Conservation (phyloP, 2,888 invertebrate genomes). For the Lamellibrachia satsuma region DNA sequence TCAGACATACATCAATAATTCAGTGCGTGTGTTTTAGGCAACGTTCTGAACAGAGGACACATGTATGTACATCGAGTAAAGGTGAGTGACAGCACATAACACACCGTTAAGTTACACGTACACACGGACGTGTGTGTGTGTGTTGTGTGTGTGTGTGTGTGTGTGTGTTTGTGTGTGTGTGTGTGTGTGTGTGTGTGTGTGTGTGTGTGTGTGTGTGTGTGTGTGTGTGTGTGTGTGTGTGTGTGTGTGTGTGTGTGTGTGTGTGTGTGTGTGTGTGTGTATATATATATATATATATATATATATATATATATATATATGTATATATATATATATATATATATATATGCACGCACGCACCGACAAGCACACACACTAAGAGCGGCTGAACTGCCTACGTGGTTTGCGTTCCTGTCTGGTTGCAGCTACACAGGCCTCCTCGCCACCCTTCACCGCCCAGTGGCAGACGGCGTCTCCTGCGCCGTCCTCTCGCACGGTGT, state of each 20-base stretch:
- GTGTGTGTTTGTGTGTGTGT: no score
- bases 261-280: no score
- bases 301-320: background rate
- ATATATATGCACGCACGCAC: background rate
- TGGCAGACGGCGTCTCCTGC: background rate
- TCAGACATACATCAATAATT: no score
- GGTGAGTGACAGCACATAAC: background rate
- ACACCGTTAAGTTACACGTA: background rate
- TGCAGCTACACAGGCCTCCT: background rate
- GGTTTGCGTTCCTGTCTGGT: background rate
- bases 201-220: no score
- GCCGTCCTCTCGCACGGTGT: background rate
- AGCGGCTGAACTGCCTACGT: background rate
- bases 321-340: background rate
- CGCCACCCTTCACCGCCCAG: background rate
- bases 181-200: no score
- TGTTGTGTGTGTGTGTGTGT: no score
- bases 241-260: no score
- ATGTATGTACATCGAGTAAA: background rate
- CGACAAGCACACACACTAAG: background rate
- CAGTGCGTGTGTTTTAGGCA: background rate
- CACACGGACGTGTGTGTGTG: no score
- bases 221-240: no score
- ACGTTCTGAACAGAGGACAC: background rate
- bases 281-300: no score